A percentile compares a stretch with the other conserved stretches of the same genome.
phyloP scores from a whole-genome alignment of 2,888 invertebrate species.

The Carabus problematicus region DNA sequence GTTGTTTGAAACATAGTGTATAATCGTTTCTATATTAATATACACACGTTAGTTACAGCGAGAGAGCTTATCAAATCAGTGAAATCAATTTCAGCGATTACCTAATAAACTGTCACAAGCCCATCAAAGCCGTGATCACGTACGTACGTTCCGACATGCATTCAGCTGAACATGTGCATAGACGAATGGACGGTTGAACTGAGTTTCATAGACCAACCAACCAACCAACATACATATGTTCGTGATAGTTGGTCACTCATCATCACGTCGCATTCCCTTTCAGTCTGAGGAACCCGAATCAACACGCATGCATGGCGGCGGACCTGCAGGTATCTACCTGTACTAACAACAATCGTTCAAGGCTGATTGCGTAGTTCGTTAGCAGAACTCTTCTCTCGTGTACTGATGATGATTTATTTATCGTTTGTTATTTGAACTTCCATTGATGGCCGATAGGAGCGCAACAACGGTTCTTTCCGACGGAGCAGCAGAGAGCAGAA shows the following conservation, averaged over 20 bases:
- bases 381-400: conserved; percentile 31
- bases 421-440: conserved; percentile 43
- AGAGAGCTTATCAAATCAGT: too few relatives aligned
- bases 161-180: too few relatives aligned
- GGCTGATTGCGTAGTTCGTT: conserved; percentile 42
- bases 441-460: conserved; percentile 43
- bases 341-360: conserved; percentile 35
- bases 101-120: too few relatives aligned
- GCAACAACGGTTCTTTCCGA: conserved; percentile 38
- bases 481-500: conserved; percentile 2
- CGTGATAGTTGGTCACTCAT: not conserved
- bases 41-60: too few relatives aligned
- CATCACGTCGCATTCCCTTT: not conserved
- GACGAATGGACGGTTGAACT: too few relatives aligned
- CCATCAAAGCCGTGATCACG: too few relatives aligned
- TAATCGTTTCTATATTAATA: too few relatives aligned
- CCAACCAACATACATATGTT: not conserved
- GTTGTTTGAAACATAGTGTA: too few relatives aligned
- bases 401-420: conserved; percentile 43
- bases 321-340: not conserved
- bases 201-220: too few relatives aligned
- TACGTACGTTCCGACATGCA: too few relatives aligned
- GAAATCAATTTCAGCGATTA: too few relatives aligned
- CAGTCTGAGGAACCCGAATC: not conserved
- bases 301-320: not conserved